phyloP scores from a whole-genome alignment of 2,113 vertebrate genomes.

The Scartelaos histophorus region DNA sequence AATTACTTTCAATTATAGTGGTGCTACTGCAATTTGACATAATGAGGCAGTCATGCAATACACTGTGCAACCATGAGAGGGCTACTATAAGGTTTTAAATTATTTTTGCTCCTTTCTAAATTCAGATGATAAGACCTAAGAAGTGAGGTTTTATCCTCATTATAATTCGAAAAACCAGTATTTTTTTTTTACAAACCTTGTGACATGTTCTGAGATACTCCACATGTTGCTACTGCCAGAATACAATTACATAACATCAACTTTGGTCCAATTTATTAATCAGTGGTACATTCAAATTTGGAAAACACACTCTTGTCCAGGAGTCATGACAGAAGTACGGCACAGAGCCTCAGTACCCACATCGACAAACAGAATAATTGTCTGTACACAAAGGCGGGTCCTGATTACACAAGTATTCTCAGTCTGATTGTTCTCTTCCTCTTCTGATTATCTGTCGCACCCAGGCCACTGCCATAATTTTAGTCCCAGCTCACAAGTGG shows the following conservation, averaged over 20 bases:
- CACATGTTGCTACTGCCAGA: background rate
- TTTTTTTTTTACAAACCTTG: too few species aligned
- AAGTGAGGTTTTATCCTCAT: too few species aligned
- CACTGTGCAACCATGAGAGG: background rate
- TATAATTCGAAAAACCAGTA: background rate
- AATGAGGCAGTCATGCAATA: background rate
- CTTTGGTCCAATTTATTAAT: background rate
- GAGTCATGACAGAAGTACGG: background rate
- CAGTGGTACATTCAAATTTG: background rate
- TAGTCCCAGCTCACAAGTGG: constrained; percentile 5
- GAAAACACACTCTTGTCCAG: background rate
- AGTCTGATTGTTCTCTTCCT: constrained; percentile 7
- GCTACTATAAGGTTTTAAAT: background rate
- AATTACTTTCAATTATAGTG: background rate
- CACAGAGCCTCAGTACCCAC: background rate
- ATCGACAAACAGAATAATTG: constrained; percentile 6
- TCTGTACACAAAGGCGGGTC: background rate
- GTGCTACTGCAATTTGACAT: background rate
- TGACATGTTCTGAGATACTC: background rate
- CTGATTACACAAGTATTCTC: background rate
- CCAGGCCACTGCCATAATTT: background rate
- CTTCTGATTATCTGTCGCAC: constrained; percentile 8
- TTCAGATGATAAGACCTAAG: background rate
- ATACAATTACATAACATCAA: background rate
- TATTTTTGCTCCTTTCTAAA: background rate